These are phyloP conservation scores for Alviniconcha marisindica DNA, from an alignment of 1,140 invertebrate genomes.

Conservation along the genomic window DNA sequence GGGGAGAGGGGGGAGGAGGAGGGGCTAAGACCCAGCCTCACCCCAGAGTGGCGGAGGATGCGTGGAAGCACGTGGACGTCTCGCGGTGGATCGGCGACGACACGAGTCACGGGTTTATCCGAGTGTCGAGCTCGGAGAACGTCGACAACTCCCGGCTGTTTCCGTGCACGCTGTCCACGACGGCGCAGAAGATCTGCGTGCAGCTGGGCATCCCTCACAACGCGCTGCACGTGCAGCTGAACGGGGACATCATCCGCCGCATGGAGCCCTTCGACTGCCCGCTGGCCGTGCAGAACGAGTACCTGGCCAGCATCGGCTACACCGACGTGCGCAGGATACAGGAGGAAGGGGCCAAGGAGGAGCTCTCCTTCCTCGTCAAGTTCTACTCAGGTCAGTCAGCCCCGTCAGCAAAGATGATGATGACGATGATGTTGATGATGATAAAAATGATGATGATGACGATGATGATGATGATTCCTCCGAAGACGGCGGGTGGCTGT, in stretches of 20 bases:
- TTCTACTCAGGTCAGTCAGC: slow-evolving; percentile 73
- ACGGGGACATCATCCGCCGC: slow-evolving; percentile 74
- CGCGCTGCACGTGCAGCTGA: slow-evolving; percentile 73
- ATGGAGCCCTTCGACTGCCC: slow-evolving; percentile 74
- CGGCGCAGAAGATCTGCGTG: slow-evolving; percentile 72
- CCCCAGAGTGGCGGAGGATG: background rate
- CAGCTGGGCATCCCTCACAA: slow-evolving; percentile 70
- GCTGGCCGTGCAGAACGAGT: slow-evolving; percentile 73
- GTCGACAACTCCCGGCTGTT: slow-evolving; percentile 66
- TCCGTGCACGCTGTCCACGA: slow-evolving; percentile 70
- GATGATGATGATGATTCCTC: too few species aligned
- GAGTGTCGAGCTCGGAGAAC: slow-evolving; percentile 67
- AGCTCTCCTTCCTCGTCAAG: slow-evolving; percentile 71
- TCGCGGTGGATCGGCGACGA: slow-evolving; percentile 70
- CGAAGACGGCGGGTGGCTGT: too few species aligned
- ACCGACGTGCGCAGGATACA: slow-evolving; percentile 70
- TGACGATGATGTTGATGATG: background rate
- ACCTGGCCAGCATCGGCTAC: slow-evolving; percentile 71
- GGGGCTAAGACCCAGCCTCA: slow-evolving; percentile 24
- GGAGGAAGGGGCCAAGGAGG: slow-evolving; percentile 67
- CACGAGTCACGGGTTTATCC: slow-evolving; percentile 72
- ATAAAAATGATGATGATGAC: background rate
- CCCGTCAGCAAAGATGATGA: background rate
- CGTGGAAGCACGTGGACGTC: slow-evolving; percentile 55
- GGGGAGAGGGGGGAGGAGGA: slow-evolving; percentile 13